A percentile compares a stretch with the other conserved stretches of the same genome.
Conservation (phyloP, 2,888 invertebrate species). For the Synergus umbraculus region DNA sequence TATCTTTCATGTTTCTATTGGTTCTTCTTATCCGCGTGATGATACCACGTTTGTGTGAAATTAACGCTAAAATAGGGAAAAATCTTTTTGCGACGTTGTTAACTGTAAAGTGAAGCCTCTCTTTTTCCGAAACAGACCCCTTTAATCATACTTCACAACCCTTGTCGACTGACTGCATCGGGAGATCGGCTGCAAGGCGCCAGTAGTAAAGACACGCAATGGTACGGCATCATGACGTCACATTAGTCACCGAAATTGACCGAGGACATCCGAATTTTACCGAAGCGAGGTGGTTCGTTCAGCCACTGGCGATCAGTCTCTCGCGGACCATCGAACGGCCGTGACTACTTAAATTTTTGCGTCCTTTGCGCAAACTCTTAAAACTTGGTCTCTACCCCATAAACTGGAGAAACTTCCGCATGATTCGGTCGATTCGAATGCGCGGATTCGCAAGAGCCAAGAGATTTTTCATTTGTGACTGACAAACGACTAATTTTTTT, state of each 20-base stretch:
- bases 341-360: slow-evolving; percentile 47
- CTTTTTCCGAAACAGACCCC: slow-evolving; percentile 47
- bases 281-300: slow-evolving; percentile 64
- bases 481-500: background rate
- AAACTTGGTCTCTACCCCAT: background rate
- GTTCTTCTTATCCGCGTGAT: background rate
- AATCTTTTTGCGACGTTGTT: slow-evolving; percentile 1
- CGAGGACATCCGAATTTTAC: slow-evolving; percentile 54
- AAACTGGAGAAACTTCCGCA: slow-evolving; percentile 4
- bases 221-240: slow-evolving; percentile 75
- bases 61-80: background rate
- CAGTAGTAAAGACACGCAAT: slow-evolving; percentile 75
- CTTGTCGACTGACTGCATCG: slow-evolving; percentile 44
- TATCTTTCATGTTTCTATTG: background rate
- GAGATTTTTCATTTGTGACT: background rate
- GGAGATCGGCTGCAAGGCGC: slow-evolving; percentile 59
- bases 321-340: slow-evolving; percentile 59
- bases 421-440: slow-evolving; percentile 25
- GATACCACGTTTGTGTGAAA: background rate
- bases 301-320: slow-evolving; percentile 55
- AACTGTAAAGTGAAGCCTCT: slow-evolving; percentile 20
- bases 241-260: slow-evolving; percentile 46
- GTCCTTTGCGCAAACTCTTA: background rate
- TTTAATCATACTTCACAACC: slow-evolving; percentile 46
- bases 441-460: slow-evolving; percentile 1